Evolutionary conservation across 2,797 vertebrate species (phyloP).

Genomic region (Pipistrellus kuhlii): DNA sequence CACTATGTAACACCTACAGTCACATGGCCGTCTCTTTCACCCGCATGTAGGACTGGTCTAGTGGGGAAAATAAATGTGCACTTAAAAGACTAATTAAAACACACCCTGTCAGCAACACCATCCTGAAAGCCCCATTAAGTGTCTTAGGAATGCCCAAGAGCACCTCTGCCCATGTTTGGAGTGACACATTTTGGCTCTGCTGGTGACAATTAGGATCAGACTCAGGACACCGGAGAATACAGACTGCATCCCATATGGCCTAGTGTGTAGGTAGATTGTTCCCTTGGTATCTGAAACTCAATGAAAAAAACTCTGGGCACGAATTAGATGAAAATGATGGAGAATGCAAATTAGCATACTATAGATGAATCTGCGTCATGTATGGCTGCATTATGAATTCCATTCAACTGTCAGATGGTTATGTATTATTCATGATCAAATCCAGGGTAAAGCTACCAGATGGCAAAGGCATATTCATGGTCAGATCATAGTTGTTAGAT

Average conservation of each 20-base stretch:
- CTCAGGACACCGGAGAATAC: slow-evolving; percentile 67
- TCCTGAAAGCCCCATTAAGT: slow-evolving; percentile 67
- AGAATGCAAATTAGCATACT: slow-evolving; percentile 74
- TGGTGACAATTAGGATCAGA: slow-evolving; percentile 80
- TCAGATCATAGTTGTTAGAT: slow-evolving; percentile 84
- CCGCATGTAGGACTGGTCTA: slow-evolving; percentile 38
- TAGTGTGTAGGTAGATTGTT: slow-evolving; percentile 68
- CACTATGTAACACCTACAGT: slow-evolving; percentile 15
- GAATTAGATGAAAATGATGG: slow-evolving; percentile 65
- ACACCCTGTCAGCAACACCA: slow-evolving; percentile 65
- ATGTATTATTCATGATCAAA: slow-evolving; percentile 84
- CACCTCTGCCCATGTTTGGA: slow-evolving; percentile 61
- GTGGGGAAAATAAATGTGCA: slow-evolving; percentile 68
- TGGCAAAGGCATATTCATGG: slow-evolving; percentile 83
- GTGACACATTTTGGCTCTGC: slow-evolving; percentile 76
- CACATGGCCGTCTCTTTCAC: slow-evolving; percentile 33
- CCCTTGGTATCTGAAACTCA: slow-evolving; percentile 71
- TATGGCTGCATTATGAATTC: slow-evolving; percentile 70
- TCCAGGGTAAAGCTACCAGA: slow-evolving; percentile 82
- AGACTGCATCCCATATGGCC: slow-evolving; percentile 76
- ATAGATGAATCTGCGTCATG: slow-evolving; percentile 63
- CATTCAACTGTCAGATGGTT: slow-evolving; percentile 82
- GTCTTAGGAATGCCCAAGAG: slow-evolving; percentile 73
- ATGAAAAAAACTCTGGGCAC: slow-evolving; percentile 67
- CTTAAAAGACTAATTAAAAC: slow-evolving; percentile 79